These are phyloP conservation scores for Oasisia sp. DNA, from an alignment of 2,888 invertebrate genomes.

Conservation along the genomic window DNA sequence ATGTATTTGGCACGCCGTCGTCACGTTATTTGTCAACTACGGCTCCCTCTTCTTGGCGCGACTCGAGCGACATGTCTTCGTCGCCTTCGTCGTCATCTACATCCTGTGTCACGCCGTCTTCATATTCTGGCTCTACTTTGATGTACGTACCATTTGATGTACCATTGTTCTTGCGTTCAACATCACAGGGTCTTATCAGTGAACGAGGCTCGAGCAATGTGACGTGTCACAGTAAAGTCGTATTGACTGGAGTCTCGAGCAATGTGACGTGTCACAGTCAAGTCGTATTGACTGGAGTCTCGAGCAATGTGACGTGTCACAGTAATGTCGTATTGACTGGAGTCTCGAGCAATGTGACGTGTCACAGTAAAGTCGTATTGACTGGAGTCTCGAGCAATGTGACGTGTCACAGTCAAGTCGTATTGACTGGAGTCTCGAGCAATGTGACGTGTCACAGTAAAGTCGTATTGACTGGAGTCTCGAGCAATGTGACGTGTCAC, in stretches of 20 bases:
- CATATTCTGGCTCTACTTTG: slow-evolving; percentile 61
- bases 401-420: too few relatives aligned
- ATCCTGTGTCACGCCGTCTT: slow-evolving; percentile 62
- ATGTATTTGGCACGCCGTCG: slow-evolving; percentile 60
- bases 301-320: too few relatives aligned
- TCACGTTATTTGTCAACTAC: slow-evolving; percentile 42
- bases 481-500: not conserved
- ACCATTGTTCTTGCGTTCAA: not conserved
- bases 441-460: too few relatives aligned
- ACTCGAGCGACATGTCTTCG: slow-evolving; percentile 59
- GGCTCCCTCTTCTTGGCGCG: slow-evolving; percentile 37
- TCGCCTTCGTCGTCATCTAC: slow-evolving; percentile 57
- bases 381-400: too few relatives aligned
- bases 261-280: too few relatives aligned
- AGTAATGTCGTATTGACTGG: too few relatives aligned
- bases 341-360: not conserved
- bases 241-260: too few relatives aligned
- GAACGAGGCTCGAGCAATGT: not conserved
- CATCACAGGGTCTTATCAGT: not conserved
- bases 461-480: too few relatives aligned
- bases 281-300: too few relatives aligned
- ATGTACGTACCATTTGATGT: slow-evolving; percentile 45
- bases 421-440: too few relatives aligned
- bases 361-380: too few relatives aligned
- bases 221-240: too few relatives aligned